These are phyloP conservation scores for Parazoanthus darwini DNA, from an alignment of 92 coral and sea anemone species.

Conservation along the genomic window DNA sequence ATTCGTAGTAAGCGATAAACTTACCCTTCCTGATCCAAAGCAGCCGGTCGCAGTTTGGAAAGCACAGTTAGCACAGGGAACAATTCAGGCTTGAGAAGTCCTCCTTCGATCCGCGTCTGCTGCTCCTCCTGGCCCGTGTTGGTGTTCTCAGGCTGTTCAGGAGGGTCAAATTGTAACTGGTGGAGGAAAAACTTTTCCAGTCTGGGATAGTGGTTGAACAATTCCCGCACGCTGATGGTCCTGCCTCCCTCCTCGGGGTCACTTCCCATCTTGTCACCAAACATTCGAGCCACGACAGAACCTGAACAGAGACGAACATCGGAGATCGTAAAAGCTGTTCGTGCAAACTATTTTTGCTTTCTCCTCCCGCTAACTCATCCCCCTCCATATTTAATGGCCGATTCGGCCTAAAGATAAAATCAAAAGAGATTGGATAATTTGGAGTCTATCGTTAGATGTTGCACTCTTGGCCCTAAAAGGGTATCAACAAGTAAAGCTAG, in stretches of 20 bases:
- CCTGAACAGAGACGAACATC: slow-evolving; percentile 40
- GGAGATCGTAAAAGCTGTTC: no score
- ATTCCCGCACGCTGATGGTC: slow-evolving; percentile 65
- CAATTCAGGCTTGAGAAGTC: slow-evolving; percentile 59
- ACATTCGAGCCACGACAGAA: slow-evolving; percentile 69
- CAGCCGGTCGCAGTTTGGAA: slow-evolving; percentile 67
- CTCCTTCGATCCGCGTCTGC: not conserved
- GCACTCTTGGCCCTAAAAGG: no score
- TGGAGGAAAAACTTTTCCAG: slow-evolving; percentile 64
- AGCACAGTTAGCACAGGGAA: slow-evolving; percentile 71
- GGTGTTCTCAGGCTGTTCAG: not conserved
- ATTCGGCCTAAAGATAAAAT: no score
- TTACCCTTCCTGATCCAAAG: slow-evolving; percentile 55
- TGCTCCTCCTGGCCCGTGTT: not conserved
- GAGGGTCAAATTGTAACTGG: slow-evolving; percentile 42
- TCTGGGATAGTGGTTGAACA: slow-evolving; percentile 69
- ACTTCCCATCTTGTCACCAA: slow-evolving; percentile 69
- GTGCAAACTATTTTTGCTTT: no score
- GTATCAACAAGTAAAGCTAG: no score
- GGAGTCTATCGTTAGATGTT: no score
- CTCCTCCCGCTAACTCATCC: no score
- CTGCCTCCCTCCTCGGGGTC: slow-evolving; percentile 59
- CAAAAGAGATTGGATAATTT: no score
- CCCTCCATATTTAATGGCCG: no score
- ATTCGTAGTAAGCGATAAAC: not conserved